Conservation (phyloP, 2,888 invertebrate genomes). For the Formica aserva region DNA sequence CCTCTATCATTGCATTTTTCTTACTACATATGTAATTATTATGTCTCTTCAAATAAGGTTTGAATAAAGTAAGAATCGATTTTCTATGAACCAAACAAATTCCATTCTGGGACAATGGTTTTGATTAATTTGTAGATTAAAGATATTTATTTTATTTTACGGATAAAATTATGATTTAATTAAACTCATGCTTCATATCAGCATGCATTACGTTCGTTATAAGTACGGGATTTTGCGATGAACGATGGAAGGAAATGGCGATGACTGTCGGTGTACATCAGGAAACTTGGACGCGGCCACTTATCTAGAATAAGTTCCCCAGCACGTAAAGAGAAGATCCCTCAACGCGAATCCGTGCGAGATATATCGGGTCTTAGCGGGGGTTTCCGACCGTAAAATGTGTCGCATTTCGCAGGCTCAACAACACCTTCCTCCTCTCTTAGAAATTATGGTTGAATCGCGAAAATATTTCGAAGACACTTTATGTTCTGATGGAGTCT, state of each 20-base stretch:
- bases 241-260: conserved; percentile 24
- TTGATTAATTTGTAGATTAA: not conserved
- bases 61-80: not conserved
- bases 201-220: conserved; percentile 5
- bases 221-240: not conserved
- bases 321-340: conserved; percentile 47
- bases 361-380: conserved; percentile 62
- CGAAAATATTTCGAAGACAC: conserved; percentile 53
- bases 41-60: not conserved
- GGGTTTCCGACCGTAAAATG: conserved; percentile 56
- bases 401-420: conserved; percentile 56
- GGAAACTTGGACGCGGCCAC: conserved; percentile 49
- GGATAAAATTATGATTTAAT: not conserved
- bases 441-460: conserved; percentile 55
- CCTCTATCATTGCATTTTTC: not conserved
- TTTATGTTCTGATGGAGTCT: not conserved
- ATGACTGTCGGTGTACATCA: conserved; percentile 23
- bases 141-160: not conserved
- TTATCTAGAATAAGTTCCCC: conserved; percentile 64
- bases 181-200: not conserved
- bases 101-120: not conserved
- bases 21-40: not conserved
- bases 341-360: conserved; percentile 55
- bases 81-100: not conserved
- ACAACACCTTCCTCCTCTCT: not conserved